Percentiles rank a stretch among this genome's conserved stretches.
phyloP scores from a whole-genome alignment of 2,113 vertebrate genomes.

The Toxotes chatareus region DNA sequence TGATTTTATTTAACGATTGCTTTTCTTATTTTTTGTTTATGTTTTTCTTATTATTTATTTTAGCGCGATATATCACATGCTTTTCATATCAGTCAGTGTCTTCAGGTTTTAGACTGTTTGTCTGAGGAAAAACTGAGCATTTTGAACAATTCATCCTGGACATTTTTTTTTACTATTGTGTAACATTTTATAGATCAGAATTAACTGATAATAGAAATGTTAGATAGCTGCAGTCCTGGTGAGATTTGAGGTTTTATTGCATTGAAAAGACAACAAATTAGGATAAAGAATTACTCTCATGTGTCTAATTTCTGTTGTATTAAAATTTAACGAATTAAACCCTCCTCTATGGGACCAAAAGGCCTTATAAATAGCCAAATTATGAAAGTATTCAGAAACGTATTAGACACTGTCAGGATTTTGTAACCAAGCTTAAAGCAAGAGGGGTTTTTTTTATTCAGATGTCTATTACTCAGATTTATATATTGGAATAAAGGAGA shows the following conservation, averaged over 20 bases:
- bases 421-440: not conserved
- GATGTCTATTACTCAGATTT: not conserved
- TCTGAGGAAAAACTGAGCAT: too few species aligned
- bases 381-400: not conserved
- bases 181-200: not conserved
- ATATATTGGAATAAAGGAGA: not conserved
- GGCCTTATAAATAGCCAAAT: not conserved
- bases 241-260: not conserved
- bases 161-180: not conserved
- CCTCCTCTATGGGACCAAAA: not conserved
- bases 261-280: not conserved
- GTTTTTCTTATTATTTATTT: not conserved
- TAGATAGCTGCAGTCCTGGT: not conserved
- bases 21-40: not conserved
- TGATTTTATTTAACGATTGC: not conserved
- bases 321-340: not conserved
- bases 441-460: too few species aligned
- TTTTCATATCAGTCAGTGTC: too few species aligned
- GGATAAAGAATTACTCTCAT: not conserved
- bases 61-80: not conserved
- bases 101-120: too few species aligned
- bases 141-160: too few species aligned
- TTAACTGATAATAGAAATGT: not conserved
- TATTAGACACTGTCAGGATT: not conserved
- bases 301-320: not conserved